Percentiles rank a stretch among this genome's conserved stretches.
Evolutionary conservation across 2,888 invertebrate species (phyloP).

Genomic region (Synergus gifuensis): DNA sequence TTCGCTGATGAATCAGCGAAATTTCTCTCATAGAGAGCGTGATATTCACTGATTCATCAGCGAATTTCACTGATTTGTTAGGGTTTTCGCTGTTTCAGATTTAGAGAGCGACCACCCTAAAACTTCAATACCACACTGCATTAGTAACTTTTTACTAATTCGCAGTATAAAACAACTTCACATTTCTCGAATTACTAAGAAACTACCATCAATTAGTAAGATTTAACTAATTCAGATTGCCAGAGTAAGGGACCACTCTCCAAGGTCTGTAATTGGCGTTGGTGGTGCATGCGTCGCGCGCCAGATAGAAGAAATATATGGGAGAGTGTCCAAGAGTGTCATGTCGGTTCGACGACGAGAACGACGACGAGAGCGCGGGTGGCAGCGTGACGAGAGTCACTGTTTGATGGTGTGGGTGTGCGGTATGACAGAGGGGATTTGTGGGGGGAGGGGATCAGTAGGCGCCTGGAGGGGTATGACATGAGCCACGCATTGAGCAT

Average conservation of each 20-base stretch:
- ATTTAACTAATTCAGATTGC: too few species aligned
- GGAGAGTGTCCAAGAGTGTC: slow-evolving; percentile 45
- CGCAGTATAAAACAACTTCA: too few species aligned
- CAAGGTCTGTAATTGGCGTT: slow-evolving; percentile 50
- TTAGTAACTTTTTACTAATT: too few species aligned
- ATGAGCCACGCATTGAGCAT: neutral
- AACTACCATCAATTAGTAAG: too few species aligned
- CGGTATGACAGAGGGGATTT: neutral
- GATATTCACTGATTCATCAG: too few species aligned
- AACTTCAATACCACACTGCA: too few species aligned
- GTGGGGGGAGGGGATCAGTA: slow-evolving; percentile 4
- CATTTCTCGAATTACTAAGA: too few species aligned
- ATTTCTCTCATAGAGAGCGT: too few species aligned
- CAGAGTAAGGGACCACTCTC: neutral
- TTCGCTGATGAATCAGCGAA: too few species aligned
- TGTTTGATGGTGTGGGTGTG: neutral
- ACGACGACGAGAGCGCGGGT: slow-evolving; percentile 50
- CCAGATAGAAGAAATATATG: slow-evolving; percentile 41
- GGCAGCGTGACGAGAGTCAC: slow-evolving; percentile 21
- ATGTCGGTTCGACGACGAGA: slow-evolving; percentile 58
- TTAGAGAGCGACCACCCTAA: too few species aligned
- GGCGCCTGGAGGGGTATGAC: slow-evolving; percentile 27
- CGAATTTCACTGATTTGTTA: too few species aligned
- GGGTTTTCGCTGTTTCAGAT: too few species aligned
- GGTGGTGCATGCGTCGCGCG: slow-evolving; percentile 38